Percentiles rank a stretch among this genome's conserved stretches.
phyloP scores from a whole-genome alignment of 2,888 invertebrate genomes.

The Myopa testacea region DNA sequence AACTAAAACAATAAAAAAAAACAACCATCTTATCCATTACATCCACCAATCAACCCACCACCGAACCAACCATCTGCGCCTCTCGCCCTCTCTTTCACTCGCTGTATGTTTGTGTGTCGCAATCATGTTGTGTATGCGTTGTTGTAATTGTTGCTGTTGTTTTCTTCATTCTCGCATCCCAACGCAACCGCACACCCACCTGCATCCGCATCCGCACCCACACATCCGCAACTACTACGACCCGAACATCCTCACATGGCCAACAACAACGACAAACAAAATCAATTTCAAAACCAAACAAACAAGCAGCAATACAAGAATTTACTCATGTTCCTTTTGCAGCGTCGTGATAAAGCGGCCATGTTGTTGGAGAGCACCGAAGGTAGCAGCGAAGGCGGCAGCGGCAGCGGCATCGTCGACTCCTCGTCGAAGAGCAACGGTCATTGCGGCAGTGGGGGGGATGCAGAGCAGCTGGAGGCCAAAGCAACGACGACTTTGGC shows the following conservation, averaged over 20 bases:
- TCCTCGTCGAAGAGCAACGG: slow-evolving; percentile 38
- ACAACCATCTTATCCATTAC: slow-evolving; percentile 14
- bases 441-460: slow-evolving; percentile 41
- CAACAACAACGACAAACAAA: not conserved
- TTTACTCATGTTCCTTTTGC: slow-evolving; percentile 58
- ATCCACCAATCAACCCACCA: slow-evolving; percentile 12
- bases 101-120: slow-evolving; percentile 4
- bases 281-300: not conserved
- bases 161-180: not conserved
- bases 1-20: slow-evolving; percentile 25
- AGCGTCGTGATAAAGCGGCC: slow-evolving; percentile 53
- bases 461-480: slow-evolving; percentile 33
- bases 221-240: not conserved
- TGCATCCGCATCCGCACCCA: slow-evolving; percentile 9
- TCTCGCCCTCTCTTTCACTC: too few relatives aligned
- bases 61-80: not conserved
- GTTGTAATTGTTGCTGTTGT: slow-evolving; percentile 12
- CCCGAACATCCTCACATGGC: not conserved
- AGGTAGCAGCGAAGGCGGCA: slow-evolving; percentile 53
- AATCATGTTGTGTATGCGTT: slow-evolving; percentile 13
- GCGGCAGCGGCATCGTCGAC: slow-evolving; percentile 34
- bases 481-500: slow-evolving; percentile 43
- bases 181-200: not conserved
- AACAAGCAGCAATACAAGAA: slow-evolving; percentile 55
- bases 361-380: slow-evolving; percentile 49